These are phyloP conservation scores for Listronotus oregonensis DNA, from an alignment of 1,140 invertebrate species.

Conservation along the genomic window DNA sequence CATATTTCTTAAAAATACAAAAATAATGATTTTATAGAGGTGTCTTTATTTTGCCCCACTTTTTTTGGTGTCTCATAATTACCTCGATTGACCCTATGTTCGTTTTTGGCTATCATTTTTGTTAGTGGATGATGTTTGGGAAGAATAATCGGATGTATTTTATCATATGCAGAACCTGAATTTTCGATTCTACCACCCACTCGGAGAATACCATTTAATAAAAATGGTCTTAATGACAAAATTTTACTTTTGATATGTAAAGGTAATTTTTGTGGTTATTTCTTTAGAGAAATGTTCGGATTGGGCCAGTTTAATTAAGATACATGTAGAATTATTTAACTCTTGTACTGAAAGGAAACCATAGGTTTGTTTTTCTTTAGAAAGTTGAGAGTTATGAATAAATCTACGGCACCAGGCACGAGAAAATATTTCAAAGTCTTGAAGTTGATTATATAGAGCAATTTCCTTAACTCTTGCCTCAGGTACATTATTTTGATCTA, in stretches of 20 bases:
- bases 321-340: background rate
- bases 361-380: too few relatives aligned
- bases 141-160: conserved; percentile 40
- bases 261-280: conserved; percentile 12
- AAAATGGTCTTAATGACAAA: conserved; percentile 32
- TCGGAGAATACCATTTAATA: conserved; percentile 40
- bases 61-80: too few relatives aligned
- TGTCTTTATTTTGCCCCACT: too few relatives aligned
- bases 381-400: too few relatives aligned
- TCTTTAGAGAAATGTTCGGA: conserved; percentile 25
- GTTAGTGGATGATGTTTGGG: conserved; percentile 35
- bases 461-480: background rate
- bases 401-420: too few relatives aligned
- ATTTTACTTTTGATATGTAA: conserved; percentile 24
- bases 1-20: too few relatives aligned
- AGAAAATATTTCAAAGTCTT: conserved; percentile 11
- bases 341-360: background rate
- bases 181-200: conserved; percentile 46
- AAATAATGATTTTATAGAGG: too few relatives aligned
- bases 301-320: conserved; percentile 28
- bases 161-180: conserved; percentile 26
- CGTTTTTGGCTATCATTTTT: conserved; percentile 26
- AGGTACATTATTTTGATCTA: background rate
- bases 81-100: conserved; percentile 41
- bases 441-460: conserved; percentile 2